Base-by-base conservation (phyloP, 2,888 invertebrate genomes). In the Apotomis turbidana region DNA sequence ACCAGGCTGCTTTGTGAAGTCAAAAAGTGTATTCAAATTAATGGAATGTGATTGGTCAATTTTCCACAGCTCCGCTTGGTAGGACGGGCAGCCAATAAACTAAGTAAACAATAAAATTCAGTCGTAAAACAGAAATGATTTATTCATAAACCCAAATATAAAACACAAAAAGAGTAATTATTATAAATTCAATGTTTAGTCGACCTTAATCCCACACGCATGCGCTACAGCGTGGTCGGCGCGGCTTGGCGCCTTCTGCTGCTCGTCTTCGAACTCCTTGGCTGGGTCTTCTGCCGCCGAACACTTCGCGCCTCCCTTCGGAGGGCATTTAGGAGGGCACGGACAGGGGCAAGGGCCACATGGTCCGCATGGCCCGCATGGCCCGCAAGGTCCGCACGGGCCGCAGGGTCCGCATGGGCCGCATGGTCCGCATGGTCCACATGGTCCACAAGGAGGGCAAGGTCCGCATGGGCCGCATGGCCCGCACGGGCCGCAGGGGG, bases 381-480 rank as follows among this genome's bases (percentile, higher is more conserved):
- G 52, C 3, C 82, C 79, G 60, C 82, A 80, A 0, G 82, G 82
- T 0, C 78, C 76, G 55, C 82, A 81, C 0, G 83, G 81, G 0
- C 79, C 78, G 44, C 83, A 81, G 0, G 80, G 79, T 36, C 78
- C 79, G 46, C 84, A 80, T 0, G 87, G 85, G 0, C 79, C 84
- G 73, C 82, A 1, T 79, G 83, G 80, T 0, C 79, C 76, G 12
- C 80, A 80, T 0, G 81, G 81, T 0, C 77, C 75, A 54, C 78
- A 74, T 9, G 82, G 74, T n/a, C 78, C 74, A 27, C 84, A 84
- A 0, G 85, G 84, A 6, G 49, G 49, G 27, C 80, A 83, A 0
- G 85, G 86, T 0, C 87, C 85, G n/a, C 87, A 85, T 0, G 88
- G 87, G 0, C 86, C 84, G 49, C 86, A 87, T 0, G 85, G 82